Conservation (phyloP, 1,140 invertebrate species). For the Caerostris darwini region DNA sequence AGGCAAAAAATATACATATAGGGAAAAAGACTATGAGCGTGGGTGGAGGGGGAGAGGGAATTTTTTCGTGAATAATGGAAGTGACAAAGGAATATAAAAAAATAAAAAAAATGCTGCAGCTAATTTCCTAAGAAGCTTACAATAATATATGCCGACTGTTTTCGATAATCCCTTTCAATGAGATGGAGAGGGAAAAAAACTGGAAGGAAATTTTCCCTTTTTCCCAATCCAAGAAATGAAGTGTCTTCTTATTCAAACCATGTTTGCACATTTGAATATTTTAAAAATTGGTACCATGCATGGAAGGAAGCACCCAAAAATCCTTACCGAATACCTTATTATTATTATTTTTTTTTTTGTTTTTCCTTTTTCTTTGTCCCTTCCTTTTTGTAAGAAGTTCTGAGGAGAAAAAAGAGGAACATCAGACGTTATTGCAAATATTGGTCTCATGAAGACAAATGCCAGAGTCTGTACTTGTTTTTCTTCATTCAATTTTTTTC, state of each 20-base stretch:
- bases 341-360: not conserved
- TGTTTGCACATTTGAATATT: constrained; percentile 55
- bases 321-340: not conserved
- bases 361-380: not conserved
- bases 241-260: constrained; percentile 24
- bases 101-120: not conserved
- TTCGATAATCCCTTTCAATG: constrained; percentile 39
- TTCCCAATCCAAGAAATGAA: not conserved
- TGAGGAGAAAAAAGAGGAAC: not conserved
- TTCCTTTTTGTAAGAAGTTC: not conserved
- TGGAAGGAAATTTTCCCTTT: not conserved
- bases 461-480: no score
- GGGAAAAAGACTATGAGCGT: not conserved
- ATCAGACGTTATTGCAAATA: no score
- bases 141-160: constrained; percentile 45
- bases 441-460: no score
- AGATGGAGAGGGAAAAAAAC: constrained; percentile 5
- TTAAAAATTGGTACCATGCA: constrained; percentile 9
- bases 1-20: not conserved
- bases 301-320: not conserved
- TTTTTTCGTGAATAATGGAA: constrained; percentile 23
- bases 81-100: constrained; percentile 13
- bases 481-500: no score
- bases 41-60: not conserved
- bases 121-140: constrained; percentile 54